A percentile compares a stretch with the other conserved stretches of the same genome.
phyloP scores from a whole-genome alignment of 2,113 vertebrate genomes.

The Larimichthys crocea region DNA sequence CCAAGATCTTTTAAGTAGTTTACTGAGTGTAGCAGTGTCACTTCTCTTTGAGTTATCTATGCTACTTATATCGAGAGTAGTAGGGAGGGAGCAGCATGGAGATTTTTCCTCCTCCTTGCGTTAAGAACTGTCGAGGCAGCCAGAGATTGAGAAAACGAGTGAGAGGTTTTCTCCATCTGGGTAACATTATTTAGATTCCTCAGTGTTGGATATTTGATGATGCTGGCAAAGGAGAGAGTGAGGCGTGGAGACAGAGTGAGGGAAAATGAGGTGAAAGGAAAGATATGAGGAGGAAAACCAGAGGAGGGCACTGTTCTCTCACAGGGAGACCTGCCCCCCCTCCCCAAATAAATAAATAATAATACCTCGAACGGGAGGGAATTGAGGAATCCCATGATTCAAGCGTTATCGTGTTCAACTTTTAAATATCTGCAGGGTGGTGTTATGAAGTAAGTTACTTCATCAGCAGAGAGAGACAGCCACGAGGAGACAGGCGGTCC shows the following conservation, averaged over 20 bases:
- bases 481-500: conserved; percentile 25
- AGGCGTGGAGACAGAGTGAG: conserved; percentile 36
- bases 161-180: conserved; percentile 60
- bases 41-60: neutral
- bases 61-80: neutral
- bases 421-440: neutral
- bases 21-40: neutral
- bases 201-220: conserved; percentile 61
- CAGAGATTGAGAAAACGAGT: conserved; percentile 29
- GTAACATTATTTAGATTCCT: conserved; percentile 74
- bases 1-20: neutral
- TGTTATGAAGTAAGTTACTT: conserved; percentile 37
- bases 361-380: neutral
- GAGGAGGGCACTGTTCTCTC: conserved; percentile 67
- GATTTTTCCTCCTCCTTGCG: neutral
- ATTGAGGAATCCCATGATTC: conserved; percentile 25
- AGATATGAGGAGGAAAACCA: conserved; percentile 40
- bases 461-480: conserved; percentile 32
- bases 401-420: neutral
- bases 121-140: conserved; percentile 8
- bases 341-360: neutral
- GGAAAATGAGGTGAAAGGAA: conserved; percentile 42
- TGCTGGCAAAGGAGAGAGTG: conserved; percentile 52
- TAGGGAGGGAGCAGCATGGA: neutral
- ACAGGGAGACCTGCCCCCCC: conserved; percentile 20